phyloP scores from a whole-genome alignment of 2,888 invertebrate genomes.

The Allolobophora icterica region DNA sequence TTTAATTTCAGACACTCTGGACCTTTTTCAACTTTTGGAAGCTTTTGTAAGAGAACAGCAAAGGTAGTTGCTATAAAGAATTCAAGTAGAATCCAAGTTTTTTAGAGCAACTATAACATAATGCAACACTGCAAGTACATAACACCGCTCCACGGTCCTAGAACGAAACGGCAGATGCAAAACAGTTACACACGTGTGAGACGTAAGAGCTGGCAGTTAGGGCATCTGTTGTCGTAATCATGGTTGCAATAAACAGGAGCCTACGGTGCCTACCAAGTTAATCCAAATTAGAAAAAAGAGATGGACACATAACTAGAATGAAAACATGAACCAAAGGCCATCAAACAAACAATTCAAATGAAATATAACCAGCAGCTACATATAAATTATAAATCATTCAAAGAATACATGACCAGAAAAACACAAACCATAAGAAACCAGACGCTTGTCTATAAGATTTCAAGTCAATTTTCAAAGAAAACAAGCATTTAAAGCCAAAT shows the following conservation, averaged over 20 bases:
- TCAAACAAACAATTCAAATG: not conserved
- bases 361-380: not conserved
- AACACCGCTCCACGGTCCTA: too few relatives aligned
- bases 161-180: too few relatives aligned
- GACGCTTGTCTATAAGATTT: not conserved
- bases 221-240: not conserved
- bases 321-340: not conserved
- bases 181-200: not conserved
- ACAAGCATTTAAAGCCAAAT: not conserved
- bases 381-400: not conserved
- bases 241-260: not conserved
- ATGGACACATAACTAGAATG: slow-evolving; percentile 8
- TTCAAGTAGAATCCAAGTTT: too few relatives aligned
- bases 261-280: too few relatives aligned
- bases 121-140: too few relatives aligned
- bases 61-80: too few relatives aligned
- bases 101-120: too few relatives aligned
- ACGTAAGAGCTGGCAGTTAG: not conserved
- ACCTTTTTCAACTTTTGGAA: too few relatives aligned
- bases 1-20: too few relatives aligned
- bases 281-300: not conserved
- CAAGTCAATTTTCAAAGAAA: not conserved
- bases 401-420: not conserved
- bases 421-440: not conserved
- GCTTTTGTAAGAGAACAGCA: too few relatives aligned